Conservation (phyloP, 2,888 invertebrate genomes). For the Torymus texanus region DNA sequence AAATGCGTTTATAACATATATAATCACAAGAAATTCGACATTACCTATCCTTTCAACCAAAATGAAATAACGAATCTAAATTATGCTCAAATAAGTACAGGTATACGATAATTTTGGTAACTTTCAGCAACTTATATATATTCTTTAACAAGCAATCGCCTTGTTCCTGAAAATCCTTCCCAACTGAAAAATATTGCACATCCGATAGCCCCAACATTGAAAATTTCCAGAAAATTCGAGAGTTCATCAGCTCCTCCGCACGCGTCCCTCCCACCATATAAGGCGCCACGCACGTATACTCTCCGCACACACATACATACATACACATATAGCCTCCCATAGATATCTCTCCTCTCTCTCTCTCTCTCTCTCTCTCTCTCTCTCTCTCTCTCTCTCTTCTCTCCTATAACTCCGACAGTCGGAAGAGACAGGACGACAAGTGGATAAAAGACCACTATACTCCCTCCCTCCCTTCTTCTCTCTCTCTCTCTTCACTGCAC, state of each 20-base stretch:
- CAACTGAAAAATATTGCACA: not conserved
- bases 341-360: not conserved
- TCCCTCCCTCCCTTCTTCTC: not conserved
- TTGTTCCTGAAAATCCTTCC: no score
- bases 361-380: not conserved
- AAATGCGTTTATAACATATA: no score
- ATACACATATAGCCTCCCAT: not conserved
- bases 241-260: not conserved
- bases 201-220: not conserved
- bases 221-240: not conserved
- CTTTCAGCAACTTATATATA: no score
- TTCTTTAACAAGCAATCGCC: no score
- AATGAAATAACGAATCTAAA: no score
- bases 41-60: no score
- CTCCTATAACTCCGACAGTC: slow-evolving; percentile 2
- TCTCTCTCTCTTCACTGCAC: not conserved
- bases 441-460: slow-evolving; percentile 12
- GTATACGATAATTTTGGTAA: no score
- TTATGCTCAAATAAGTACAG: no score
- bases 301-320: no score
- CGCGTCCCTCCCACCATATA: not conserved
- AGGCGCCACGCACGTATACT: not conserved
- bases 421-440: slow-evolving; percentile 21
- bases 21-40: no score
- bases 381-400: no score